Evolutionary conservation across 2,888 invertebrate genomes (phyloP).

Genomic region (Galerucella pusilla): DNA sequence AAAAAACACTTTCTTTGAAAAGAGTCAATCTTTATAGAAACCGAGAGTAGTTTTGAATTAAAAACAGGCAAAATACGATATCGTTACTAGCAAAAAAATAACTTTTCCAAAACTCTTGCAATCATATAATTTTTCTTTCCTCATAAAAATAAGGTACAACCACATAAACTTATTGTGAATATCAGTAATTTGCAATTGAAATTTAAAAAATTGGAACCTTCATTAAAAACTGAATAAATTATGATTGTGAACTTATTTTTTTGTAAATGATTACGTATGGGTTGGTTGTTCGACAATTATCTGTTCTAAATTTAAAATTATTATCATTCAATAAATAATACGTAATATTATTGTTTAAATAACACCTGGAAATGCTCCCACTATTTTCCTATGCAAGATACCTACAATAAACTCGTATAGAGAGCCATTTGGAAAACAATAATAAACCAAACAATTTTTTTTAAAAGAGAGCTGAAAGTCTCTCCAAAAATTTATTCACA

Average conservation of each 20-base stretch:
- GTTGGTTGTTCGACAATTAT: neutral
- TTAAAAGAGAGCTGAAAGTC: too few species aligned
- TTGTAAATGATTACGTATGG: neutral
- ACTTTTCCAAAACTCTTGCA: neutral
- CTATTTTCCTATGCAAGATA: too few species aligned
- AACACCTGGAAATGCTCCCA: neutral
- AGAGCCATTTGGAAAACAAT: too few species aligned
- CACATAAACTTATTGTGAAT: neutral
- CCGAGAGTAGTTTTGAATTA: too few species aligned
- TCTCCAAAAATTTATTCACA: too few species aligned
- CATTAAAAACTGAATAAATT: conserved; percentile 13
- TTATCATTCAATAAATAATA: neutral
- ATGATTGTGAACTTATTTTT: conserved; percentile 1
- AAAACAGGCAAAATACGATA: too few species aligned
- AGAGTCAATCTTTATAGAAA: too few species aligned
- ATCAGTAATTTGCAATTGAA: conserved; percentile 6
- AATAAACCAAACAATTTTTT: too few species aligned
- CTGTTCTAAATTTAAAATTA: neutral
- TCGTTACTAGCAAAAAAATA: too few species aligned
- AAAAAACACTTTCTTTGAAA: too few species aligned
- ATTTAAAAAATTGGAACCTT: neutral
- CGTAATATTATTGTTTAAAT: neutral
- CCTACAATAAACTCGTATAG: too few species aligned
- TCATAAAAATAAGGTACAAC: neutral
- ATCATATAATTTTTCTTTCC: neutral